Base-by-base conservation (phyloP, 2,113 vertebrate species). In the Trinectes maculatus region DNA sequence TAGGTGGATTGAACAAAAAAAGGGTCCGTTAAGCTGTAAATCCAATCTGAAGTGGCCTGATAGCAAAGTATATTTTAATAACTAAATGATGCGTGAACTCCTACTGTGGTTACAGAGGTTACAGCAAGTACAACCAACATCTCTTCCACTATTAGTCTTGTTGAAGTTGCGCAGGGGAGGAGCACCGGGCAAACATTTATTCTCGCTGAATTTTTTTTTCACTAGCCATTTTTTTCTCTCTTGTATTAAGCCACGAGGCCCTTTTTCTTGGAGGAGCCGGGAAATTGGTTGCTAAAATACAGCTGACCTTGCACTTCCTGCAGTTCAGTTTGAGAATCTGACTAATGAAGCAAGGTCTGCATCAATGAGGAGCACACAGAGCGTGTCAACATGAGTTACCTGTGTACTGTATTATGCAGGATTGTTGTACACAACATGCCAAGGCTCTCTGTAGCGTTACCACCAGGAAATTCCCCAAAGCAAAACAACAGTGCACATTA, bases 271-370 rank as follows among this genome's bases (percentile, higher is more conserved):
- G 65, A 63, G 75, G 79, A 87, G 71, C 78, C 49, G 26, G 82
- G 55, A 77, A 87, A 89, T 80, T 68, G 61, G 42, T 77, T 83
- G 69, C 77, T 84, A 79, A 88, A 87, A 85, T 85, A 81, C 83
- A 82, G 71, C 83, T 74, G 73, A 84, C 80, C 87, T 85, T 72
- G 83, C 64, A 80, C 77, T 73, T 79, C 66, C 63, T 16, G 53
- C 71, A 67, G 74, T 83, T 79, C 66, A 60, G 72, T 78, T 80
- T 67, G 72, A 59, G 67, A 84, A 78, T 67, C 61, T 70, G 63
- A 55, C 78, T 87, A 90, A 91, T 89, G 83, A 91, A 85, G 80
- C 80, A 52, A 19, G 55, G 62, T n/a, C 24, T 43, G 43, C 59
- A 73, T 87, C 82, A 73, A 73, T 64, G 59, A 72, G 29, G 70